Evolutionary conservation across 2,888 invertebrate genomes (phyloP).

Genomic region (Liposcelis brunnea): DNA sequence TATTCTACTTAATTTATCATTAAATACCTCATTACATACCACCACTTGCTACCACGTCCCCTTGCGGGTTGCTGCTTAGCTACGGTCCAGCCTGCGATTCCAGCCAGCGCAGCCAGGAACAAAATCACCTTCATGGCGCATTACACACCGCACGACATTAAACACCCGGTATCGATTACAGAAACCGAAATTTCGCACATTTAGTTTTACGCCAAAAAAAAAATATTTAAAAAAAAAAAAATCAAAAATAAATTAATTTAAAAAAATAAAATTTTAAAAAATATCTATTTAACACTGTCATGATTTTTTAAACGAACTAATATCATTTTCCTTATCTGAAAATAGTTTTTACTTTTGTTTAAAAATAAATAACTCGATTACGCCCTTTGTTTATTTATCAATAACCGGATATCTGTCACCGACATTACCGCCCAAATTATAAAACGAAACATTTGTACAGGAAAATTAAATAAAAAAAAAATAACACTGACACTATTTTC

Average conservation of each 20-base stretch:
- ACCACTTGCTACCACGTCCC: constrained; percentile 83
- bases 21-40: constrained; percentile 39
- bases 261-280: neutral
- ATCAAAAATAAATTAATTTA: constrained; percentile 1
- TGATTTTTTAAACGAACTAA: too few species aligned
- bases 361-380: too few species aligned
- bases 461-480: too few species aligned
- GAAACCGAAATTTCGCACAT: constrained; percentile 16
- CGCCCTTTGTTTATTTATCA: too few species aligned
- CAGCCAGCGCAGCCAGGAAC: constrained; percentile 34
- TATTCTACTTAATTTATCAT: too few species aligned
- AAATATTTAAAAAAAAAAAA: constrained; percentile 4
- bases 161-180: constrained; percentile 21
- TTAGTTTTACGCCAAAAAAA: constrained; percentile 8
- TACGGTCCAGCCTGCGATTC: constrained; percentile 25
- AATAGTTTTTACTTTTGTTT: too few species aligned
- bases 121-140: constrained; percentile 29
- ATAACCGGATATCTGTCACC: too few species aligned
- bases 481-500: too few species aligned
- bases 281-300: too few species aligned
- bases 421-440: too few species aligned
- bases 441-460: too few species aligned
- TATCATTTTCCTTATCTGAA: too few species aligned
- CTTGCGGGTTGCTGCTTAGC: constrained; percentile 45
- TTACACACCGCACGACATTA: constrained; percentile 20